phyloP scores from a whole-genome alignment of 2,113 vertebrate species.

The Erythrocercus mccallii region DNA sequence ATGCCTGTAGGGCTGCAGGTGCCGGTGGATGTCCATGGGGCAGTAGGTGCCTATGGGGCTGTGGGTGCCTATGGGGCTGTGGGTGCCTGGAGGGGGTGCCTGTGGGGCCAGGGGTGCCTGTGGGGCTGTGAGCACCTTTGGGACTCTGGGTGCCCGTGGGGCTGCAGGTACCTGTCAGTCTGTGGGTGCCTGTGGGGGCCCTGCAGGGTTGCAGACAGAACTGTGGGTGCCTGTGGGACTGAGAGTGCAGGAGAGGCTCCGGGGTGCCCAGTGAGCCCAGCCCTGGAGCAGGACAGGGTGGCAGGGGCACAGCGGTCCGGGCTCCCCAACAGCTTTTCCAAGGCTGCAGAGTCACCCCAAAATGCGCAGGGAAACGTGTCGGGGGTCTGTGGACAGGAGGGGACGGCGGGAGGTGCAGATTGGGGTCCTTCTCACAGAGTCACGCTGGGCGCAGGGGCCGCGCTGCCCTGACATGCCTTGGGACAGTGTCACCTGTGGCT shows the following conservation, averaged over 20 bases:
- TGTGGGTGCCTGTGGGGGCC: background rate
- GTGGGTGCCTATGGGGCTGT: background rate
- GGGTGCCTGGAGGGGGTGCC: no score
- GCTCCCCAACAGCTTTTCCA: background rate
- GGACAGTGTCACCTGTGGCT: background rate
- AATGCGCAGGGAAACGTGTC: background rate
- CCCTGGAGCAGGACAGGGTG: background rate
- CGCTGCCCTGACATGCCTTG: rapidly evolving
- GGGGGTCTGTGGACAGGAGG: background rate
- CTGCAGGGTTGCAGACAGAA: background rate
- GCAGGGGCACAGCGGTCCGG: rapidly evolving
- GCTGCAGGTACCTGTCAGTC: background rate
- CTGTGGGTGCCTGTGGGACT: background rate
- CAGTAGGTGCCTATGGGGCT: background rate
- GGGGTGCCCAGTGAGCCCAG: background rate
- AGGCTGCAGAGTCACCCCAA: background rate
- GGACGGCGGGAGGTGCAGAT: rapidly evolving
- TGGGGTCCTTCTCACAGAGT: background rate
- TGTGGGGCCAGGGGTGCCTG: background rate
- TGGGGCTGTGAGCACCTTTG: background rate
- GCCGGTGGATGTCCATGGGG: background rate
- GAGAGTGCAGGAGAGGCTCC: background rate
- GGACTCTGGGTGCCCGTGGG: background rate
- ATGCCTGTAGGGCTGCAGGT: background rate
- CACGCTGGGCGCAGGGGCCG: background rate